A percentile compares a stretch with the other conserved stretches of the same genome.
These are phyloP conservation scores for Brenthis hecate DNA, from an alignment of 2,888 invertebrate species.

Conservation along the genomic window DNA sequence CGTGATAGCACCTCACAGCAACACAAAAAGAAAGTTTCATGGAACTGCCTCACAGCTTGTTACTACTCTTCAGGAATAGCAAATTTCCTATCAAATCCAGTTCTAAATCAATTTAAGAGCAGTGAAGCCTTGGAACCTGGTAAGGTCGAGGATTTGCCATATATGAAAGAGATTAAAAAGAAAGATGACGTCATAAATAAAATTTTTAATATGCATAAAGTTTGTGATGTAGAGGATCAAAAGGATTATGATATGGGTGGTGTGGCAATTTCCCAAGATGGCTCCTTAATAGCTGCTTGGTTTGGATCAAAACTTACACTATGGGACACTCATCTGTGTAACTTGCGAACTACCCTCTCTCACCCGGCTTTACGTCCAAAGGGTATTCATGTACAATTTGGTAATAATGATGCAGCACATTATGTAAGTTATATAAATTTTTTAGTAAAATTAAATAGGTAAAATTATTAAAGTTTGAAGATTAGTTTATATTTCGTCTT, in stretches of 20 bases:
- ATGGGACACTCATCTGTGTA: conserved; percentile 73
- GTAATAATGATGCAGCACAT: conserved; percentile 72
- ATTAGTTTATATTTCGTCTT: no score
- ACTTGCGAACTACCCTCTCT: conserved; percentile 65
- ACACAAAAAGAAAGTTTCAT: conserved; percentile 48
- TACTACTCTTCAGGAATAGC: conserved; percentile 72
- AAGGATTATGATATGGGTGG: conserved; percentile 66
- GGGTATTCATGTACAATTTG: conserved; percentile 70
- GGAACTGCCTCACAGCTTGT: conserved; percentile 71
- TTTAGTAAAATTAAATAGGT: not conserved
- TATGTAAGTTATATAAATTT: conserved; percentile 61
- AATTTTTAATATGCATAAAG: conserved; percentile 66
- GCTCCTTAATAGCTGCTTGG: conserved; percentile 78
- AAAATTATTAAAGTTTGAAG: no score
- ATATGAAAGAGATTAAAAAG: conserved; percentile 48
- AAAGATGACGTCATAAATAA: conserved; percentile 59
- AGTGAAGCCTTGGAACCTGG: conserved; percentile 43
- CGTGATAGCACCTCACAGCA: conserved; percentile 50
- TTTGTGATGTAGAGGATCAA: conserved; percentile 46
- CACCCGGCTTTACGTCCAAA: conserved; percentile 73
- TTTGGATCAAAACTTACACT: conserved; percentile 73
- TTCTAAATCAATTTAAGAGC: conserved; percentile 62
- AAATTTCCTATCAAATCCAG: conserved; percentile 59
- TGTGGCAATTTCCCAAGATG: conserved; percentile 73
- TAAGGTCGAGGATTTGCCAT: conserved; percentile 48